Evolutionary conservation across 2,113 vertebrate species (phyloP).

Genomic region (Taurulus bubalis): DNA sequence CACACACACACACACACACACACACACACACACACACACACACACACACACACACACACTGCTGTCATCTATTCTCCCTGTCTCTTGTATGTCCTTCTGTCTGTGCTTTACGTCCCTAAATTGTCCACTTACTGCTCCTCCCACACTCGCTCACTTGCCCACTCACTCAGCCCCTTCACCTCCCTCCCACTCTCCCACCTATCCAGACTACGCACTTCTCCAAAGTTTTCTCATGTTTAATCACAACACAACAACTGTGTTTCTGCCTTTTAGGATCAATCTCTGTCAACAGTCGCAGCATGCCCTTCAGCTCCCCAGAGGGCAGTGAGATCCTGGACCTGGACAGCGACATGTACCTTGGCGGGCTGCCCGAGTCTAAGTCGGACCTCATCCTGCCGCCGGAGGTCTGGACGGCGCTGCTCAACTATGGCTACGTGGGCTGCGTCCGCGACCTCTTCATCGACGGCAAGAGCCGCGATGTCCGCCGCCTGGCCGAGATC

Average conservation of each 20-base stretch:
- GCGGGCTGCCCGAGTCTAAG: slow-evolving; percentile 88
- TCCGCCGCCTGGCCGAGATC: slow-evolving; percentile 88
- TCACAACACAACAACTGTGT: background rate
- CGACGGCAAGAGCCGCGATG: slow-evolving; percentile 91
- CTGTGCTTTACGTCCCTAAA: slow-evolving; percentile 31
- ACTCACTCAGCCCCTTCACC: slow-evolving; percentile 34
- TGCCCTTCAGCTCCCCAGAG: slow-evolving; percentile 91
- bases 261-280: slow-evolving; percentile 86
- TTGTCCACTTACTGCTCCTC: slow-evolving; percentile 34
- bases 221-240: background rate
- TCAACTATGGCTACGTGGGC: slow-evolving; percentile 92
- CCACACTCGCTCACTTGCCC: background rate
- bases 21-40: slow-evolving; percentile 40
- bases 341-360: slow-evolving; percentile 92
- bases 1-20: slow-evolving; percentile 35
- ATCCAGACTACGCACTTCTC: background rate
- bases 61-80: slow-evolving; percentile 30
- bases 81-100: slow-evolving; percentile 25
- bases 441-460: slow-evolving; percentile 94
- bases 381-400: slow-evolving; percentile 89
- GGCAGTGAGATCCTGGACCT: slow-evolving; percentile 93
- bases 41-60: slow-evolving; percentile 30
- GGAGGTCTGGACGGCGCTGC: slow-evolving; percentile 92
- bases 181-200: background rate
- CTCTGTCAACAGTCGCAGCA: slow-evolving; percentile 92